Base-by-base conservation (phyloP, 92 coral and sea anemone genomes). In the Metridium senile region DNA sequence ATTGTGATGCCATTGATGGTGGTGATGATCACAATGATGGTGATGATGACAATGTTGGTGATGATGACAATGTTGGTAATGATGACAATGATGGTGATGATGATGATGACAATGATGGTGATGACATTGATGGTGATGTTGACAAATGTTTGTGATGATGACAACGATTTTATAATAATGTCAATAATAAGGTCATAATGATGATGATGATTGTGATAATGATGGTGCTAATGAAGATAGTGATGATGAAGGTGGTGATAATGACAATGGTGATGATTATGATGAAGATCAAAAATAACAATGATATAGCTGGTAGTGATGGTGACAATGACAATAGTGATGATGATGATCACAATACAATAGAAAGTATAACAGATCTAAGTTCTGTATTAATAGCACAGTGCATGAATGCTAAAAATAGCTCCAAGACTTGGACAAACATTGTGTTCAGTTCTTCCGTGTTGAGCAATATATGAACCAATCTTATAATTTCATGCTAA, bases 21-120 rank as follows among this genome's bases (percentile, higher is more conserved):
- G 72, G 21, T 66, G 72, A 66, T 66, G 72, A 66, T 66, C 3
- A 66, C 21, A 33, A 66, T 66, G 20, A 69, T 69, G 74, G 11
- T 69, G 74, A 34, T 69, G 74, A 34, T 69, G 74, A 69, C 13
- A 39, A n/a, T 13, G 8, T 39, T 69, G 74, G 1, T 69, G 61
- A 69, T 69, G 7, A 51, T 69, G 74, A 33, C 0, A n/a, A n/a
- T n/a, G n/a, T 3, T 69, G 74, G 13, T 69, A 47, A 34, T 69
- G 74, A 69, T 69, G 71, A 1, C 35, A n/a, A 26, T 68, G 74
- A 1, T 68, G 22, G 30, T 69, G 66, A 0, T 39, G 49, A 13
- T 39, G 49, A 39, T 39, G 49, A 39, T 39, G 49, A 39, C 13
- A 39, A 39, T 39, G 49, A 39, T 39, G 49, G 13, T 39, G 49